Percentiles rank a stretch among this genome's conserved stretches.
Evolutionary conservation across 2,113 vertebrate genomes (phyloP).

Genomic region (Struthio camelus): DNA sequence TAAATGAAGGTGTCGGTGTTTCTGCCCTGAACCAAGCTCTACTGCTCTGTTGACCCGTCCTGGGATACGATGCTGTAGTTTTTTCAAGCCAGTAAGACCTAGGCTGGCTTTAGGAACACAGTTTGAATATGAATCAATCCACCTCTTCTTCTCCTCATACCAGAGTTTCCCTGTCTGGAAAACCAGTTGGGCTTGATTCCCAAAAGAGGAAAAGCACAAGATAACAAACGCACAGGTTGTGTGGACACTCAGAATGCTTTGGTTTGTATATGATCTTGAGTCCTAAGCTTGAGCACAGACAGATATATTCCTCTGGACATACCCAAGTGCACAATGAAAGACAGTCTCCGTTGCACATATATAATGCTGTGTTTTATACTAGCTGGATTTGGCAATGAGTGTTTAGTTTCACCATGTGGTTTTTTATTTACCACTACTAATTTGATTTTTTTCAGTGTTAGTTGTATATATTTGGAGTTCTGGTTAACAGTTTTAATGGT

Average conservation of each 20-base stretch:
- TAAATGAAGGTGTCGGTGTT: background rate
- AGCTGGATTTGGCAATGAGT: background rate
- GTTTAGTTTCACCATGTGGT: background rate
- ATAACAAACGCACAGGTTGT: background rate
- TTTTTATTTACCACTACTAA: background rate
- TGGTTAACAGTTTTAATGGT: background rate
- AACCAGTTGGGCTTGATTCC: background rate
- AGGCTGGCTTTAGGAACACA: background rate
- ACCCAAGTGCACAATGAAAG: accelerated
- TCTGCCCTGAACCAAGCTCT: background rate
- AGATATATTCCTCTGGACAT: background rate
- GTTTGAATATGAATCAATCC: background rate
- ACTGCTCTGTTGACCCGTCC: background rate
- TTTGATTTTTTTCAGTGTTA: background rate
- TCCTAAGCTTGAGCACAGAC: background rate
- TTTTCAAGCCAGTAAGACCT: background rate
- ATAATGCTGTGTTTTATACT: background rate
- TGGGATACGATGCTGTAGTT: background rate
- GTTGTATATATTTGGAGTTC: background rate
- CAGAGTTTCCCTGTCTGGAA: background rate
- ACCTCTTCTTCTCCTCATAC: background rate
- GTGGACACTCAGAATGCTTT: background rate
- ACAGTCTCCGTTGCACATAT: background rate
- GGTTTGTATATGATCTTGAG: background rate
- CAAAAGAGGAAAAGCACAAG: background rate